Evolutionary conservation across 2,888 invertebrate species (phyloP), one percentile per base, ranked within the genome.

Genomic region (Zygaena filipendulae): DNA sequence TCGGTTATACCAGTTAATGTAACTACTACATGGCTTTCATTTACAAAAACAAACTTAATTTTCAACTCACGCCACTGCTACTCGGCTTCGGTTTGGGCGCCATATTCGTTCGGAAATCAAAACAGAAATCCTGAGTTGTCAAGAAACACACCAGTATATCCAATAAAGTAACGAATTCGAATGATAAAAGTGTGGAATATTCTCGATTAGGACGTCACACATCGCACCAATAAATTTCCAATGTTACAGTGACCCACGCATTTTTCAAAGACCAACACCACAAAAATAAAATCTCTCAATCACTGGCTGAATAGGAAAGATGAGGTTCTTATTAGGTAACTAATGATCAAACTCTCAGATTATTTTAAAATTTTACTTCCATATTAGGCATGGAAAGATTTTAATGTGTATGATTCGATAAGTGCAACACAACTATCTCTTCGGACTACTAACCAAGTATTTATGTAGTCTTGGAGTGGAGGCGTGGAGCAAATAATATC

Each of bases 111-210:
- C 34, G 42, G 29, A 31, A 24, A 30, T 25, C 19, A 27, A n/a
- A 21, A 30, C 26, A 21, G 21, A 30, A 23, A 38, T 28, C 11
- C 26, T 12, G 40, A 42, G 48, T 47, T 50, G 62, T 68, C 68
- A 67, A 60, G 59, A 62, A 59, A 67, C 56, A 57, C 62, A 51
- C 40, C 45, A 63, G 39, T 59, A 55, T 52, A 54, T 63, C 63
- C 66, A 53, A 46, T 48, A 49, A 10, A 53, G 38, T 32, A 52
- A 40, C n/a, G n/a, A n/a, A n/a, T n/a, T n/a, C n/a, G n/a, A n/a
- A n/a, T n/a, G n/a, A n/a, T 41, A 48, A 52, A 39, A 43, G 44
- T 49, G 39, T 44, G 37, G 52, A 56, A 58, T 58, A 39, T 56
- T 60, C 50, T 58, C 54, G 52, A 59, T 41, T 36, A 42, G 41